Evolutionary conservation across 2,113 vertebrate genomes (phyloP), one percentile per base, ranked within the genome.

Genomic region (Plectropomus leopardus): DNA sequence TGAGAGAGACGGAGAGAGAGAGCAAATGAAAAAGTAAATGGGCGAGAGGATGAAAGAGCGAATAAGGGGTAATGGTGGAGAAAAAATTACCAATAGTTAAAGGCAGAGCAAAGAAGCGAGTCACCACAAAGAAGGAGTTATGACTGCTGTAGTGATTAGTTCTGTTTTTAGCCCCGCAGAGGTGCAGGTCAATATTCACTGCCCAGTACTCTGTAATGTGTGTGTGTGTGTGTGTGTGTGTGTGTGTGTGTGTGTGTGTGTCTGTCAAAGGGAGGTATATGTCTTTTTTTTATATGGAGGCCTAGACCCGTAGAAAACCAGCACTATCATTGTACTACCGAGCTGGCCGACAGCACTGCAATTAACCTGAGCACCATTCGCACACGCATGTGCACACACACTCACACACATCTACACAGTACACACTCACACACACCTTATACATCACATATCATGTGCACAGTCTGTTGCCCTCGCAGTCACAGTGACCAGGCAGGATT

Each of bases 91-190:
- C 78, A 76, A 81, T 69, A 81, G 85, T 83, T 66, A 72, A 78
- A 84, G 84, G 48, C 64, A 75, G 81, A 55, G 72, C 47, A 71
- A 76, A 86, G 79, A 81, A 84, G 83, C 60, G 76, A 90, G 85
- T 89, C 75, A 58, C 82, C 80, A 82, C 79, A 88, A 85, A 89
- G 84, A 73, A 90, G 89, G 90, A 92, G 86, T 89, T 90, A 93
- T 92, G 88, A 90, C 85, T 71, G 71, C 65, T 69, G 86, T 79
- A 78, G 86, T 89, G 93, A 94, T 94, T 92, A 89, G 84, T 90
- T 94, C 92, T 92, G 93, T 94, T 95, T 95, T 94, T 93, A 92
- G 88, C 90, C 81, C 80, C 30, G 76, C 78, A 85, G 76, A 88
- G 85, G 85, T 78, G 66, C 80, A 85, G 91, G 93, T 95, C 93